These are phyloP conservation scores for Callithrix jacchus DNA, from an alignment of 2,113 vertebrate species.

Conservation along the genomic window DNA sequence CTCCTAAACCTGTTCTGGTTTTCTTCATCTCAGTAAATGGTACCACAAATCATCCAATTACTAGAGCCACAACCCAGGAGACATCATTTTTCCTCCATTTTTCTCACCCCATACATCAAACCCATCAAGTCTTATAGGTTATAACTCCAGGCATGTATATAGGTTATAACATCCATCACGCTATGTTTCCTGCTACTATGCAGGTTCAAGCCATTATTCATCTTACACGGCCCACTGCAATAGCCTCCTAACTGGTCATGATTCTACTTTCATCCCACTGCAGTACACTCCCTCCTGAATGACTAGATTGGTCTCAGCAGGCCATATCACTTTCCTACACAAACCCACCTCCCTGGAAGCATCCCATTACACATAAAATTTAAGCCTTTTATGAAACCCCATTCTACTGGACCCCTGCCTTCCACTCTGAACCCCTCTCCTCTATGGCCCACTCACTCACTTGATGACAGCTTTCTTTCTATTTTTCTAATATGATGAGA, in stretches of 20 bases:
- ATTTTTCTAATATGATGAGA: background rate
- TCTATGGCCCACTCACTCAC: background rate
- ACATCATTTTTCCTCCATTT: background rate
- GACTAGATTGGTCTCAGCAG: background rate
- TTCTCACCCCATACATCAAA: background rate
- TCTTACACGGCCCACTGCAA: no score
- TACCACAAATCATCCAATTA: background rate
- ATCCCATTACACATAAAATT: background rate
- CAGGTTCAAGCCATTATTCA: background rate
- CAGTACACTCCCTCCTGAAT: background rate
- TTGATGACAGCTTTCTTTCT: background rate
- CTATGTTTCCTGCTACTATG: background rate
- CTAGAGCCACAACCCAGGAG: background rate
- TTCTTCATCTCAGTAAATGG: constrained; percentile 9
- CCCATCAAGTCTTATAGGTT: background rate
- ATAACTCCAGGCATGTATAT: no score
- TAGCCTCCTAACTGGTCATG: background rate
- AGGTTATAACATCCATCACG: no score
- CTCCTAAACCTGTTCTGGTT: background rate
- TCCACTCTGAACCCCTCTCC: background rate
- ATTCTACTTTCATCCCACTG: background rate
- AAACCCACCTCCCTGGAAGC: background rate
- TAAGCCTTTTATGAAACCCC: background rate
- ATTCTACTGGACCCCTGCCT: background rate
- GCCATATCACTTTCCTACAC: background rate